A percentile compares a stretch with the other conserved stretches of the same genome.
These are phyloP conservation scores for Parapristionchus giblindavisi DNA, from an alignment of 2,888 invertebrate genomes.

Conservation along the genomic window DNA sequence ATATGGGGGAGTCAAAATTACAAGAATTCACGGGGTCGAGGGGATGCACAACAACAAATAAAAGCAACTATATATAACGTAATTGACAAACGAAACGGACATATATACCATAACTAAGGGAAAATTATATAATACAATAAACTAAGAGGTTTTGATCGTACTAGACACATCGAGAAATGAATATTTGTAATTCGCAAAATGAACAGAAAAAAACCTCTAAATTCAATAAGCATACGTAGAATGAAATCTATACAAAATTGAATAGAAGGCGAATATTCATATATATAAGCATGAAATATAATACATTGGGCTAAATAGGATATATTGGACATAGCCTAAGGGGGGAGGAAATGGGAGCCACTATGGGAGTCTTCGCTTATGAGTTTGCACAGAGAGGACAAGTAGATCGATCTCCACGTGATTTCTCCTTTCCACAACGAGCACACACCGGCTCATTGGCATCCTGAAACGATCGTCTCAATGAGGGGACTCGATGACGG, in stretches of 20 bases:
- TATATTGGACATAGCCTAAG: slow-evolving; percentile 4
- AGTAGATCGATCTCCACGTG: slow-evolving; percentile 41
- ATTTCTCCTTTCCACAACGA: slow-evolving; percentile 55
- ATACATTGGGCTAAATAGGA: not conserved
- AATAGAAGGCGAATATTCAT: slow-evolving; percentile 24
- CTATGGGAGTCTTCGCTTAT: not conserved
- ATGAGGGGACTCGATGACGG: no score
- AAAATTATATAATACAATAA: no score
- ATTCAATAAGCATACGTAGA: slow-evolving; percentile 15
- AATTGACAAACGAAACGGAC: no score
- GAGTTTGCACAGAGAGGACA: slow-evolving; percentile 40
- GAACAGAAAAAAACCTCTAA: slow-evolving; percentile 20
- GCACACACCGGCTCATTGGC: slow-evolving; percentile 52
- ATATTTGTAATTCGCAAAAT: no score
- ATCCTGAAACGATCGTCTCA: slow-evolving; percentile 26
- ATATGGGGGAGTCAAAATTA: no score
- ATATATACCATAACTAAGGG: no score
- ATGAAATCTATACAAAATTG: slow-evolving; percentile 13
- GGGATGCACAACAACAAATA: slow-evolving; percentile 13
- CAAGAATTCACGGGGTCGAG: no score
- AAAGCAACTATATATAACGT: not conserved
- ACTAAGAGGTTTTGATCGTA: no score
- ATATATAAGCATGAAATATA: slow-evolving; percentile 13
- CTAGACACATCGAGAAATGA: no score
- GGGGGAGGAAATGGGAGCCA: not conserved